A percentile compares a stretch with the other conserved stretches of the same genome.
Evolutionary conservation across 1,140 invertebrate species (phyloP).

Genomic region (Neodiprion lecontei): DNA sequence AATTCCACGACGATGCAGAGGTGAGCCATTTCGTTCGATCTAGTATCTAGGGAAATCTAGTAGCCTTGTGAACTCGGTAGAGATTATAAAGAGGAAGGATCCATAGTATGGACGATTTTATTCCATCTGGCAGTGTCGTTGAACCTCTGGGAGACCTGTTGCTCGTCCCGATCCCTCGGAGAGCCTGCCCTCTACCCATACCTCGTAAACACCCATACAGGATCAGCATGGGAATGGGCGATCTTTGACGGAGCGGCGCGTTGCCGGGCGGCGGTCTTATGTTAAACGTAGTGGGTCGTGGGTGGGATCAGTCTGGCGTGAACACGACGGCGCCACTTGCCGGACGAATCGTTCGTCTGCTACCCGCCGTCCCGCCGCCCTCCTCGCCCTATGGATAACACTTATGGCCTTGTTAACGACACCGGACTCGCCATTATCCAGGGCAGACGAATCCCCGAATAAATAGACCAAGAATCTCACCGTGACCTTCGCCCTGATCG

Average conservation of each 20-base stretch:
- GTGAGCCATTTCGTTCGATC: too few relatives aligned
- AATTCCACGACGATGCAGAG: too few relatives aligned
- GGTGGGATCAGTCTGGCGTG: conserved; percentile 25
- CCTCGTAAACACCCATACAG: conserved; percentile 4
- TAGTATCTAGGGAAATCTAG: too few relatives aligned
- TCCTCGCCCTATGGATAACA: neutral
- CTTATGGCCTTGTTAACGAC: too few relatives aligned
- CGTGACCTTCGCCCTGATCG: too few relatives aligned
- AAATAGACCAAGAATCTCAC: too few relatives aligned
- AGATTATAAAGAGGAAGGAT: too few relatives aligned
- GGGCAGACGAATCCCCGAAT: too few relatives aligned
- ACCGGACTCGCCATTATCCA: too few relatives aligned
- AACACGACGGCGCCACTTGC: conserved; percentile 47
- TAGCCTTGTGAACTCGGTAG: too few relatives aligned
- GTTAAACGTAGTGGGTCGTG: conserved; percentile 43
- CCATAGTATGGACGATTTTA: neutral
- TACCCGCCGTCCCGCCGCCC: neutral
- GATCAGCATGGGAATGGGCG: conserved; percentile 19
- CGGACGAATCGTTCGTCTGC: conserved; percentile 29
- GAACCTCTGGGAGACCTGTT: conserved; percentile 5
- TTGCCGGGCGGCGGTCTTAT: conserved; percentile 40
- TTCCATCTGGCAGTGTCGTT: neutral
- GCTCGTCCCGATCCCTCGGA: neutral
- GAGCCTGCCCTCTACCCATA: neutral
- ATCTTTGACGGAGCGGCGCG: conserved; percentile 9